These are phyloP conservation scores for Lucifuga dentata DNA, from an alignment of 2,113 vertebrate genomes.

Conservation along the genomic window DNA sequence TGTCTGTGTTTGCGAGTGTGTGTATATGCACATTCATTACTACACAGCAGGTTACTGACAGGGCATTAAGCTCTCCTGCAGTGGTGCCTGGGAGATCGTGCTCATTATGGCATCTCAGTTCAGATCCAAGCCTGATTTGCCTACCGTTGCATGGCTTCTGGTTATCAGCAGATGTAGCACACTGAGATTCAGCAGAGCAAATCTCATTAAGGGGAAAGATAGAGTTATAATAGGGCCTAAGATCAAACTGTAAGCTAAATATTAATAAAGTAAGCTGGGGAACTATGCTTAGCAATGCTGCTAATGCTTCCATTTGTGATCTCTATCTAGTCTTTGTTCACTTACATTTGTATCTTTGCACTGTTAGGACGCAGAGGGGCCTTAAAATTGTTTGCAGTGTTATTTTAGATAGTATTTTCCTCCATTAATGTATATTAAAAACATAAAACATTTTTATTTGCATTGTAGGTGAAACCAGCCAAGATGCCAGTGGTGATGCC, in stretches of 20 bases:
- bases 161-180: constrained; percentile 6
- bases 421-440: too few relatives aligned
- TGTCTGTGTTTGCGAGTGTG: constrained; percentile 33
- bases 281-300: neutral
- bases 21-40: constrained; percentile 63
- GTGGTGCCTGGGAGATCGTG: constrained; percentile 23
- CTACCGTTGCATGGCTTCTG: constrained; percentile 19
- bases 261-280: constrained; percentile 30
- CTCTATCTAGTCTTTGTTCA: constrained; percentile 33
- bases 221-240: constrained; percentile 6
- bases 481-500: too few relatives aligned
- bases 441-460: too few relatives aligned
- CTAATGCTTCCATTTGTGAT: constrained; percentile 9
- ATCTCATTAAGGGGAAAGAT: constrained; percentile 58
- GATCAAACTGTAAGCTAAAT: constrained; percentile 54
- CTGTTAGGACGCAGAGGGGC: neutral
- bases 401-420: too few relatives aligned
- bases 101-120: constrained; percentile 63
- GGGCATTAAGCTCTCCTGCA: constrained; percentile 51
- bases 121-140: constrained; percentile 27
- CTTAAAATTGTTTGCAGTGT: too few relatives aligned
- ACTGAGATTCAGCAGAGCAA: constrained; percentile 39
- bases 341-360: constrained; percentile 4
- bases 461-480: too few relatives aligned
- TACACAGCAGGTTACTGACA: constrained; percentile 66